Conservation (phyloP, 2,113 vertebrate genomes). For the rat (Rattus norvegicus) region GRCr8 NC_086022.1:178596001-178596500, state of each 20-base stretch:
- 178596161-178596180: constrained; percentile 45
- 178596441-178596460: constrained; percentile 71
- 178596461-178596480: constrained; percentile 72
- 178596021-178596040: constrained; percentile 72
- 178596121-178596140: not conserved
- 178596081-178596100: constrained; percentile 43
- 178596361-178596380: constrained; percentile 96
- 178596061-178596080: constrained; percentile 39
- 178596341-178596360: constrained; percentile 94
- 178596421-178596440: constrained; percentile 81
- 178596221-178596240: constrained; percentile 69
- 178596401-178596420: constrained; percentile 92
- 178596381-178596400: constrained; percentile 91
- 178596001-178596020: constrained; percentile 73
- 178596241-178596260: constrained; percentile 19
- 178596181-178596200: constrained; percentile 30
- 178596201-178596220: constrained; percentile 59
- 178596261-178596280: constrained; percentile 67
- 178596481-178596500: constrained; percentile 78
- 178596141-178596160: constrained; percentile 17
- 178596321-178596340: constrained; percentile 86
- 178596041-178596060: constrained; percentile 58
- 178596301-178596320: constrained; percentile 69
- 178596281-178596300: constrained; percentile 66
- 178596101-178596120: not conserved